A percentile compares a stretch with the other conserved stretches of the same genome.
Evolutionary conservation across 2,113 vertebrate species (phyloP).

Genomic region (Mixornis gularis): DNA sequence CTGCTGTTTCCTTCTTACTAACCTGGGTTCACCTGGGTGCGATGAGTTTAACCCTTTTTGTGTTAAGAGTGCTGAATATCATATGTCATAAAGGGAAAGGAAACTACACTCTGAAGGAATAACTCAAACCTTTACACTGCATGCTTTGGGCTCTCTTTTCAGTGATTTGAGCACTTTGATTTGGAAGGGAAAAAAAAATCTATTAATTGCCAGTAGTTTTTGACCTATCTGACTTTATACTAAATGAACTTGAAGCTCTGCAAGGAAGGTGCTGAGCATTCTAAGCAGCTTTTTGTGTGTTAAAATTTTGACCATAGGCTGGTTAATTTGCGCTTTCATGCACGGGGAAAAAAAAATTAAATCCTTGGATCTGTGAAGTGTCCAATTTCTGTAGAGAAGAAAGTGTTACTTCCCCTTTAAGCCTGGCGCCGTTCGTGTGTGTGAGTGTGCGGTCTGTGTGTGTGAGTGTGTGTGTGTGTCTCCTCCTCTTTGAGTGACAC

Average conservation of each 20-base stretch:
- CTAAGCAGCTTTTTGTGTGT: not conserved
- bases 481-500: conserved; percentile 81
- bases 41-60: conserved; percentile 32
- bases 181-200: not conserved
- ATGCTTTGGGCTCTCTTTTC: not conserved
- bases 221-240: not conserved
- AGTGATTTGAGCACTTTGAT: not conserved
- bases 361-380: not conserved
- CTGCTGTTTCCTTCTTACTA: conserved; percentile 13
- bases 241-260: not conserved
- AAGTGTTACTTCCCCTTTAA: conserved; percentile 77
- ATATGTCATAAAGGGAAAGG: not conserved
- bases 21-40: conserved; percentile 53
- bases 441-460: not conserved
- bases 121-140: not conserved
- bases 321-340: not conserved
- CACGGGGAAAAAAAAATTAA: not conserved
- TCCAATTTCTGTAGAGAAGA: not conserved
- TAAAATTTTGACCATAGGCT: not conserved
- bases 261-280: not conserved
- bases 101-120: not conserved
- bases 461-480: conserved; percentile 65
- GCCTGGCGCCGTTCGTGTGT: conserved; percentile 54
- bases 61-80: not conserved
- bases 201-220: not conserved